Evolutionary conservation across 2,888 invertebrate genomes (phyloP).

Genomic region (Chalcis sispes): DNA sequence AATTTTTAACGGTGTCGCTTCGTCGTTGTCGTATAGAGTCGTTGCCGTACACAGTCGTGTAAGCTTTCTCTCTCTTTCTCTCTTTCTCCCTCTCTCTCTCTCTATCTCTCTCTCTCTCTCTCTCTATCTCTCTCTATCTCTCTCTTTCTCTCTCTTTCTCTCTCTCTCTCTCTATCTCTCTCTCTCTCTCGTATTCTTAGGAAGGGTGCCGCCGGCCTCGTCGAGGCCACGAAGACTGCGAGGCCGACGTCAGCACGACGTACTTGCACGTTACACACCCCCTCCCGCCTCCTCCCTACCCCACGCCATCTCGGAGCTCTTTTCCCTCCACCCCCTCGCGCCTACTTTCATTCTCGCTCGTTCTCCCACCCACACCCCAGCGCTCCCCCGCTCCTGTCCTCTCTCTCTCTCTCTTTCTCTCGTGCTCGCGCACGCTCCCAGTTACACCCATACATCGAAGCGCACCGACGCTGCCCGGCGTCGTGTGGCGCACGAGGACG

Average conservation of each 20-base stretch:
- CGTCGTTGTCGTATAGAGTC: background rate
- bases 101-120: background rate
- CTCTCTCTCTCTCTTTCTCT: conserved; percentile 11
- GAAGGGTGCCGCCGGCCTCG: conserved; percentile 40
- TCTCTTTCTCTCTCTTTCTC: background rate
- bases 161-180: background rate
- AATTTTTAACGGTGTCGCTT: conserved; percentile 14
- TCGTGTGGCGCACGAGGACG: background rate
- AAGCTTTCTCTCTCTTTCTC: background rate
- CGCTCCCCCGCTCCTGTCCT: conserved; percentile 21
- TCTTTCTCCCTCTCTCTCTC: no score
- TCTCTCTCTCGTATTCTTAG: no score
- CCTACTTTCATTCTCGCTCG: conserved; percentile 17
- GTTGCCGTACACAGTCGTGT: background rate
- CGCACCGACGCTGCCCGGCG: no score
- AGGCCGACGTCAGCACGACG: conserved; percentile 50
- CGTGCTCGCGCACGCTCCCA: background rate
- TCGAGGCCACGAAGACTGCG: conserved; percentile 21
- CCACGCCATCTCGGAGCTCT: background rate
- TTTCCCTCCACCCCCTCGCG: conserved; percentile 17
- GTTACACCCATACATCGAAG: no score
- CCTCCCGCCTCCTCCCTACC: conserved; percentile 30
- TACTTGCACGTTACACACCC: conserved; percentile 13
- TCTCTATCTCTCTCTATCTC: background rate
- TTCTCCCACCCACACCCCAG: conserved; percentile 19